Evolutionary conservation across 30 jellyfish, hydroid and myxozoan genomes (phyloP), one percentile per base, ranked within the genome.

Genomic region (Aurelia sp.): DNA sequence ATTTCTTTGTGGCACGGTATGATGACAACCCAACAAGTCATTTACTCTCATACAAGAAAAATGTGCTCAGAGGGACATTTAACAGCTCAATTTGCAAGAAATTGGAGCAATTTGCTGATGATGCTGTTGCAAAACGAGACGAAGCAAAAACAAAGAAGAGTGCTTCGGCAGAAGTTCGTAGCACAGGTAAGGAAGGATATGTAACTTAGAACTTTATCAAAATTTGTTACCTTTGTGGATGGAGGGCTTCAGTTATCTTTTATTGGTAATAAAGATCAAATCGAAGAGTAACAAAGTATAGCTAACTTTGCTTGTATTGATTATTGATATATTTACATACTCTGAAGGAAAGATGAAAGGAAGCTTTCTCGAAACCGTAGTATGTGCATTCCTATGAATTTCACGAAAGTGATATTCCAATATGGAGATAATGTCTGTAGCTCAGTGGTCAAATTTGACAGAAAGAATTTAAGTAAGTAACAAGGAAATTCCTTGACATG

Each of bases 1-100:
- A 76, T 75, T 85, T 95, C 47, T 72, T 95, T 33, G 97, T 89
- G 24, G 99, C 98, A 55, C 74, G 92, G 38, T 95, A 89, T 75
- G 76, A 57, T 58, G 94, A 78, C 3, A 63, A 70, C 38, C 92
- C 90, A 20, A 78, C 80, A 3, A 75, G 81, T 22, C 59, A 59
- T 10, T 53, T 81, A 41, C 88, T 65, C 72, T 41, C 64, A 20
- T 76, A 62, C 76, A 95, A 91, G 40, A 93, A 52, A 13, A 66
- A 76, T 27, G 97, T 76, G 38, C 85, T 50, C 19, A 78, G 63
- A 52, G 98, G 98, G 24, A 24, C 67, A 4, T 95, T 83, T 69
- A 92, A 85, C 16, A 71, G 57, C 33, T 59, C 94, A 17, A 27
- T 88, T 53, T 93, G 98, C 86, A 76, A 65, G 35, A 90, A 78